Evolutionary conservation across 2,888 invertebrate species (phyloP), one percentile per base, ranked within the genome.

Genomic region (Aporophyla nigra): DNA sequence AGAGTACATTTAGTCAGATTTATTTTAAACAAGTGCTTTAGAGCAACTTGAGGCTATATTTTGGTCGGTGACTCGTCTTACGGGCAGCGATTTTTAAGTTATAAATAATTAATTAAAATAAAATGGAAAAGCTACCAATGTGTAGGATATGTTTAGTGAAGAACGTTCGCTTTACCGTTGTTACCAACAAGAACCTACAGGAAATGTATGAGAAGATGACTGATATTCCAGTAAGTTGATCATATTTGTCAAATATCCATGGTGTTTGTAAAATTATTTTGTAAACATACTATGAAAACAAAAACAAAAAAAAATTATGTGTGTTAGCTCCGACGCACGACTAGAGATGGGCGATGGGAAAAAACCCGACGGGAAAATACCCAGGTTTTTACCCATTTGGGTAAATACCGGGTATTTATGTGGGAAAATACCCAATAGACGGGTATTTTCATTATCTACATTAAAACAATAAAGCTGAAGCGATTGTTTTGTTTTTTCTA

Each of bases 191-290:
- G 5, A 83, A 84, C 12, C 81, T 94, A 0, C 92, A 93, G 74
- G 86, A 90, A 33, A 78, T 92, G 2, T 95, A 92, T 65, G 93
- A 94, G 76, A 93, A 88, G 78, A 82, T 94, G 6, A 90, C 92
- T 0, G 80, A 89, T 69, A 83, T 86, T 56, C 87, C 89, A 82
- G 95, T 94, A 90, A 87, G 90, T 82, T 24, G 14, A 21, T 14
- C 33, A 33, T 9, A 49, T 40, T 59, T 33, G 3, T 5, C 14
- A 59, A 59, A 67, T 0, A 54, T 54, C 0, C 7, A 21, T 27
- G 12, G 43, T 24, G 19, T 12, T 2, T 66, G 21, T 21, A 27
- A n/a, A 40, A 43, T n/a, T 12, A 19, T 46, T 46, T 49, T 24
- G 6, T 49, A 24, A 46, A 19, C 24, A n/a, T 2, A n/a, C 33